Percentiles rank a stretch among this genome's conserved stretches.
phyloP scores from a whole-genome alignment of 2,113 vertebrate species.

The Atractosteus spatula region DNA sequence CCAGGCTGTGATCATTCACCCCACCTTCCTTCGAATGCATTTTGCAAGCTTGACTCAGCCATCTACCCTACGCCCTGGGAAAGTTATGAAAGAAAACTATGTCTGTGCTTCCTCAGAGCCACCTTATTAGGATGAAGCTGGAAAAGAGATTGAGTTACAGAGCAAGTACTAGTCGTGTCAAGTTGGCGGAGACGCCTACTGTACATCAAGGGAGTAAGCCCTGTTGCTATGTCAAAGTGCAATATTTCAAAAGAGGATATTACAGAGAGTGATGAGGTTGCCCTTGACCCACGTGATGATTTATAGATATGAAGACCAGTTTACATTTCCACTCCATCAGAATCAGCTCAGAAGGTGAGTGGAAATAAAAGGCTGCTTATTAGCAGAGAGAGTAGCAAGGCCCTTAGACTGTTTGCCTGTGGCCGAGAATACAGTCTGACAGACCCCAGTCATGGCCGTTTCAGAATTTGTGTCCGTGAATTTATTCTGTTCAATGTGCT shows the following conservation, averaged over 20 bases:
- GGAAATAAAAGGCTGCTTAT: too few species aligned
- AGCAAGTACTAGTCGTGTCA: neutral
- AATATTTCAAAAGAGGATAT: neutral
- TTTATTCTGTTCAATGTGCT: too few species aligned
- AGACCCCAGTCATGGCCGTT: too few species aligned
- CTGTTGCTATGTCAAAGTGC: neutral
- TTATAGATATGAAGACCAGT: neutral
- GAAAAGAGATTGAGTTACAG: constrained; percentile 3
- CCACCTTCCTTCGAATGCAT: neutral
- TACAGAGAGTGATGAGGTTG: neutral
- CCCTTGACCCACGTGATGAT: neutral
- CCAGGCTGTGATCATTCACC: neutral
- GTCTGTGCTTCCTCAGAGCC: constrained; percentile 1
- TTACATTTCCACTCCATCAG: neutral
- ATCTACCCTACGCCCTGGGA: neutral
- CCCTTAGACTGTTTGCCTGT: too few species aligned
- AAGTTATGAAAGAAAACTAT: neutral
- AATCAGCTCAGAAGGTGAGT: too few species aligned
- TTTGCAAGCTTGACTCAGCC: neutral
- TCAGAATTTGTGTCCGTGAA: too few species aligned
- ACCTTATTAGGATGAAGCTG: neutral
- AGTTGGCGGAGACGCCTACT: neutral
- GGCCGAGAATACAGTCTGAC: too few species aligned
- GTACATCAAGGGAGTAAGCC: neutral
- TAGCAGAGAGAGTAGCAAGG: too few species aligned